Base-by-base conservation (phyloP, 2,888 invertebrate genomes). In the Proisotoma minuta region DNA sequence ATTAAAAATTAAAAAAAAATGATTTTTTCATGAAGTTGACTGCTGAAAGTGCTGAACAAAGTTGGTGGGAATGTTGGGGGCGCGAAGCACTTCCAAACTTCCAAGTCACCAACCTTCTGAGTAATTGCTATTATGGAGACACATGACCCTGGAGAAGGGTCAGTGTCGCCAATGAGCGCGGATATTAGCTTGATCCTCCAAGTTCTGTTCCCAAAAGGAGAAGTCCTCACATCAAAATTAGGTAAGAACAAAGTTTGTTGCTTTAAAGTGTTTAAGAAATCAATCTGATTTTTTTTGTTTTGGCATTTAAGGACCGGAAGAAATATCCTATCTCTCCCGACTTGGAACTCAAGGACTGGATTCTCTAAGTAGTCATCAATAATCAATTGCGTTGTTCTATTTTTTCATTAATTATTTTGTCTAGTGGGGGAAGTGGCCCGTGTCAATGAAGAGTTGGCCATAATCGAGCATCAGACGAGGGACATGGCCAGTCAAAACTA, bases 401-500 rank as follows among this genome's bases (percentile, higher is more conserved):
- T 52, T 47, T 51, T 12, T 20, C 20, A 43, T 18, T n/a, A 18
- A 43, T 43, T 43, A 43, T 43, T 43, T 43, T 18, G 15, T 43
- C 5, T 20, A 72, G 72, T 70, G 59, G 70, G 70, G 10, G 72
- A 72, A 61, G 69, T 72, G 12, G 65, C 70, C 26, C 56, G 72
- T 18, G 57, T 72, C 8, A 66, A 63, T 47, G 72, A 72, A 51
- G 72, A 72, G 48, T 39, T 72, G 15, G 72, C 72, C 18, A 72
- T 72, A n/a, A 65, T 70, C 23, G 70, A 72, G 24, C 72, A 72
- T 62, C 72, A 72, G 54, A 72, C 69, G 5, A 60, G 69, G 29
- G 72, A 72, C 27, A 72, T 72, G 70, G 72, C 72, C 20, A 70
- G 70, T 60, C 72, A 72, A 61, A 72, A 72, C 54, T 72, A 72